Base-by-base conservation (phyloP, 2,888 invertebrate genomes). In the Nymphalis urticae region DNA sequence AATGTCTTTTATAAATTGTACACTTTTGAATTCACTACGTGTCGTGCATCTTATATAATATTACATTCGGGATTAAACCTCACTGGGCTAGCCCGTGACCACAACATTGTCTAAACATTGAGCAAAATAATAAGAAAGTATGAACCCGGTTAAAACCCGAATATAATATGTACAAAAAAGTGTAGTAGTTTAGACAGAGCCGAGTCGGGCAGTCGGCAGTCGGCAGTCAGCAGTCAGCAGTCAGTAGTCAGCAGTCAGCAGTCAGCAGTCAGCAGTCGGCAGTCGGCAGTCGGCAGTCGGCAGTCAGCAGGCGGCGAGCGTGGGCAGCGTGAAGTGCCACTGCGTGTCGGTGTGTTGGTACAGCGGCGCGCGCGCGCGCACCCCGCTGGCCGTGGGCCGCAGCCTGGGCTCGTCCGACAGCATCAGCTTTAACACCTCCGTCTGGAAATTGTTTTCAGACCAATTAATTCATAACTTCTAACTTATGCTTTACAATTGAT, bases 361-460 rank as follows among this genome's bases (percentile, higher is more conserved):
- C 0, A 95, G 88, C 0, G 96, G 95, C 0, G 94, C 94, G 9
- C 94, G 90, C 0, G 95, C 94, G 53, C 94, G 89, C 27, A 97
- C 95, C 42, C 96, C 96, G 72, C 94, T 93, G 0, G 97, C 96
- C 1, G 96, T 95, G 19, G 98, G 97, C 2, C 98, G 93, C 70
- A 93, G 90, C 5, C 93, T 89, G 0, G 98, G 97, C 69, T 95
- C 93, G 5, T 93, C 87, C 72, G 96, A 96, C 54, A 98, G 88
- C 97, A 98, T 97, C 82, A 95, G 87, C 74, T 94, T 94, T 13
- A 98, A 90, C 68, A 98, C 93, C 3, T 94, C 89, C 82, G 94
- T 94, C 97, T 97, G 87, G 0, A 75, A 75, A 48, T 36, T 17
- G n/a, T 58, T 58, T 50, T 50, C 7, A 17, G 2, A 50, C 6